These are phyloP conservation scores for Neotragus pygmaeus DNA, from an alignment of 2,113 vertebrate species.

Conservation along the genomic window DNA sequence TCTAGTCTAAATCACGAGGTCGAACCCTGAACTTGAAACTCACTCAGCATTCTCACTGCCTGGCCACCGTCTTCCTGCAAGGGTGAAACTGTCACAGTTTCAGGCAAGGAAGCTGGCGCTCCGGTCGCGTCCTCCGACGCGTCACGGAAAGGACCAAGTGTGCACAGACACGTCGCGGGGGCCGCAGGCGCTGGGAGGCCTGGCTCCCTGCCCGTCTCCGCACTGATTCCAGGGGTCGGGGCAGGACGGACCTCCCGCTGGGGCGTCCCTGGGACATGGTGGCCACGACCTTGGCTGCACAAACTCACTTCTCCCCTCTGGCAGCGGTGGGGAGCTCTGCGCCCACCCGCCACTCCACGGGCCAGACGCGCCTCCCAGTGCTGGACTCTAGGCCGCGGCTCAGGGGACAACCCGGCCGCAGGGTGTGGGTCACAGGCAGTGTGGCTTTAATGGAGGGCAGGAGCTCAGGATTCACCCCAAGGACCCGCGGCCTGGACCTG, in stretches of 20 bases:
- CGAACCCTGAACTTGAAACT: neutral
- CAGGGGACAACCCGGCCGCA: rapidly evolving
- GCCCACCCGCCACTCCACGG: rapidly evolving
- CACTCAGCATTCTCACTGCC: neutral
- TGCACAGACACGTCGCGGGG: rapidly evolving
- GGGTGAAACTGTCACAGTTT: neutral
- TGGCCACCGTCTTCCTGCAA: neutral
- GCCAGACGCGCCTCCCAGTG: rapidly evolving
- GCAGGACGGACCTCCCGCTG: neutral
- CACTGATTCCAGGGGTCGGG: neutral
- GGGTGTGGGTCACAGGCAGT: rapidly evolving
- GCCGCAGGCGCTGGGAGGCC: rapidly evolving
- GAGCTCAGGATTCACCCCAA: neutral
- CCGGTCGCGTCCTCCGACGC: neutral
- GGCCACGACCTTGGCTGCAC: neutral
- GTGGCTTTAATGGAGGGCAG: neutral
- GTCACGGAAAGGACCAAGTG: neutral
- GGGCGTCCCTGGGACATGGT: neutral
- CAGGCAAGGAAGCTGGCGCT: neutral
- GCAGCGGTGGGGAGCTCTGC: neutral
- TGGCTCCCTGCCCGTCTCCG: neutral
- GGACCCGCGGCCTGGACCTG: rapidly evolving
- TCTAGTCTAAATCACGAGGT: neutral
- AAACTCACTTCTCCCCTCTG: neutral
- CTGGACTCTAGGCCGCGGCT: neutral